A percentile compares a stretch with the other conserved stretches of the same genome.
phyloP scores from a whole-genome alignment of 2,797 vertebrate species.

The Picus viridis region DNA sequence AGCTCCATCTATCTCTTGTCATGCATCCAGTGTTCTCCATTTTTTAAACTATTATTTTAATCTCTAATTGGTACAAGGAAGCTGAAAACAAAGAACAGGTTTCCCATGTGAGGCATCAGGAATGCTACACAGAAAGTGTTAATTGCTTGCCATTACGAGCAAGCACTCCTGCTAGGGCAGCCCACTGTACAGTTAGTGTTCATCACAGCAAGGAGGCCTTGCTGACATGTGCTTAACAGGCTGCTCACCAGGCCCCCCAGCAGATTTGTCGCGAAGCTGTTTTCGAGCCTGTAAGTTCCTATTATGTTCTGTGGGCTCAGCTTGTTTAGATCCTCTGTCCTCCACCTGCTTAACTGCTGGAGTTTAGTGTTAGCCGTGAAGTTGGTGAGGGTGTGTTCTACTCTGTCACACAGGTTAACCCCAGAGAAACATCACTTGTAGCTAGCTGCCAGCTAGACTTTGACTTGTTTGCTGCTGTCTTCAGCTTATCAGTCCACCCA shows the following conservation, averaged over 20 bases:
- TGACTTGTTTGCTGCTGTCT: neutral
- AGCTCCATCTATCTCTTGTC: neutral
- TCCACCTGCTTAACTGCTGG: neutral
- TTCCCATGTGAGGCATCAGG: neutral
- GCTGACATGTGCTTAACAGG: neutral
- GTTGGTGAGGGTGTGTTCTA: neutral
- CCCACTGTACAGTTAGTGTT: neutral
- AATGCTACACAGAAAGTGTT: rapidly evolving
- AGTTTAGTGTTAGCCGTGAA: neutral
- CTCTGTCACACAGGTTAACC: neutral
- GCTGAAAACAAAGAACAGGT: neutral
- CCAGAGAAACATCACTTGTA: rapidly evolving
- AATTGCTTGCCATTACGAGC: neutral
- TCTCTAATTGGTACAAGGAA: neutral
- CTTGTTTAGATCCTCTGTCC: neutral
- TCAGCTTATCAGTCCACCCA: neutral
- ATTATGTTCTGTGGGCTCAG: neutral
- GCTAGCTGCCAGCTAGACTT: neutral
- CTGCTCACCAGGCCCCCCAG: neutral
- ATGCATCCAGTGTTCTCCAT: neutral
- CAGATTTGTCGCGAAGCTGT: neutral
- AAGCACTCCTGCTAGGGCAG: neutral
- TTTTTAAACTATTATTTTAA: no score
- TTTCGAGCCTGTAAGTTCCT: neutral
- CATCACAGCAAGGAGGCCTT: neutral